Evolutionary conservation across 2,797 vertebrate genomes (phyloP).

Genomic region (Pangasius larnaudii): DNA sequence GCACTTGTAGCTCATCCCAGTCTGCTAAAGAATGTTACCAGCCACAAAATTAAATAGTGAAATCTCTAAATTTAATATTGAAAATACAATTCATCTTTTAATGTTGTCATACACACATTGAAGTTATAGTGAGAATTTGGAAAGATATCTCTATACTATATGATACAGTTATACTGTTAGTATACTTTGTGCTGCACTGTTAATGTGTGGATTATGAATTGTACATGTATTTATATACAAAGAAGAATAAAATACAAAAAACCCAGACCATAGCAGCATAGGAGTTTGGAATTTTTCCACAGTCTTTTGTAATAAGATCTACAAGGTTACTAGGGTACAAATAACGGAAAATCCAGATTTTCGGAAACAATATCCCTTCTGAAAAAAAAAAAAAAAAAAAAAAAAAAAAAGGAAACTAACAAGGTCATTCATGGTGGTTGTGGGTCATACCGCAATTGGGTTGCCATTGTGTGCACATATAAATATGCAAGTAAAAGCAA

Average conservation of each 20-base stretch:
- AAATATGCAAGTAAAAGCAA: not conserved
- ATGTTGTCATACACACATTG: not conserved
- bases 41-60: not conserved
- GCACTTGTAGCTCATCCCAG: not conserved
- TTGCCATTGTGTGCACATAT: not conserved
- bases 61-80: not conserved
- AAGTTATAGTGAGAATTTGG: not conserved
- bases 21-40: not conserved
- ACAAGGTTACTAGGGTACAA: not conserved
- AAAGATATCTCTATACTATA: not conserved
- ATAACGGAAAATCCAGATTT: not conserved
- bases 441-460: not conserved
- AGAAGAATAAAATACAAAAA: not conserved
- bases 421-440: not conserved
- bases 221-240: not conserved
- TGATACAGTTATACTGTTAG: not conserved
- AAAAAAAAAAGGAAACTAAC: not conserved
- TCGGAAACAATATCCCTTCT: not conserved
- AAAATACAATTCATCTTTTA: not conserved
- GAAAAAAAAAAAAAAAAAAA: too few species aligned
- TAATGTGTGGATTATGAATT: not conserved
- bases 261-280: not conserved
- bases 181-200: not conserved
- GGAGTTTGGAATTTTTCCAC: not conserved
- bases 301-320: not conserved